Evolutionary conservation across 2,113 vertebrate species (phyloP), one percentile per base, ranked within the genome.

Genomic region (Sciurus niger): DNA sequence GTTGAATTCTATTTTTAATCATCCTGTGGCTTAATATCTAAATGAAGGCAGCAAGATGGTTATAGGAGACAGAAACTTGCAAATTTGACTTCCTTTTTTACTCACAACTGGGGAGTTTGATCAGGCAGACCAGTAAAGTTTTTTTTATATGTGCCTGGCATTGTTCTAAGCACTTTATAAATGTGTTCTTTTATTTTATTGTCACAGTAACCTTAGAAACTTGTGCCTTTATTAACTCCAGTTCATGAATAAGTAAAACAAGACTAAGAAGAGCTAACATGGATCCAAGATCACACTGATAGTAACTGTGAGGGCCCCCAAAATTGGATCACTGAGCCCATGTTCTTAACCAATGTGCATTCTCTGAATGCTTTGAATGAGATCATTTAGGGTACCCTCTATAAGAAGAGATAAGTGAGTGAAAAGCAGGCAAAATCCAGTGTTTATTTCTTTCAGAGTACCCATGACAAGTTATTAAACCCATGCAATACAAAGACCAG

Each of bases 191-290:
- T 82, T 86, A 68, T 70, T 92, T 79, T 32, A 30, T 37, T 90
- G 65, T 92, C 78, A 93, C 18, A 40, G n/a, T 63, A 86, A 86
- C 14, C 78, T 93, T 89, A 94, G 55, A 82, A 74, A 55, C 67
- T 34, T 65, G 32, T 95, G 70, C 16, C 94, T 91, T 94, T 53
- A 79, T 48, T 91, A 63, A 89, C 8, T 14, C 67, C 6, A 70
- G 73, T 46, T 90, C 48, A 88, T 92, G 70, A 95, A 72, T 90
- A 78, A 90, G 70, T 87, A 80, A 95, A 89, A 8, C 5, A 28
- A 86, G 24, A 43, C 18, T 46, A 60, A 60, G 76, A 68, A n/a
- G 93, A 88, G 25, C 76, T 80, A 22, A 94, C 55, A 37, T 77
- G 73, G 86, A 63, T 83, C 63, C 22, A 90, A 77, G 79, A 65